Base-by-base conservation (phyloP, 2,888 invertebrate species). In the Philopedon plagiatum region DNA sequence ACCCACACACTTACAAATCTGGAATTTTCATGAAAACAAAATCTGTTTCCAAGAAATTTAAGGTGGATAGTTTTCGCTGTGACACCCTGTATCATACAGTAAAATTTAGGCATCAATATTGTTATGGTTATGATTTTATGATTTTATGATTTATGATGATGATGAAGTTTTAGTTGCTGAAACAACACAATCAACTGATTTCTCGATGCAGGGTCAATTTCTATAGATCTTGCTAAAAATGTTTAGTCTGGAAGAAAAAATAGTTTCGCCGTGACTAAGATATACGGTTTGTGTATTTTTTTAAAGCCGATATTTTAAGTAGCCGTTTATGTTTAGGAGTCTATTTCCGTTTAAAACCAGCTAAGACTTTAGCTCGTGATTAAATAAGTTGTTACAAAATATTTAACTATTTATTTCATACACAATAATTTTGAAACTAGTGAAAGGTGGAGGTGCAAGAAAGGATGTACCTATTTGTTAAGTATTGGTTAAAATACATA, bases 211-310 rank as follows among this genome's bases (percentile, higher is more conserved):
- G 46, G 19, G 19, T 7, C 2, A 23, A 5, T 23, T 46, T 23
- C 23, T 46, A 23, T n/a, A 46, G 29, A 54, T 8, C 29, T 26
- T 54, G n/a, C 18, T 29, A 23, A 46, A 46, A 46, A 54, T 54
- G 51, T 54, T 54, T 54, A 54, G 51, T 54, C 51, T 54, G 7
- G 51, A 15, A 54, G 29, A 32, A 54, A 54, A 54, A 54, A 54
- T 54, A 54, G 51, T 54, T 54, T 54, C 5, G 9, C 29, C 29
- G 18, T 54, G 51, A 29, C 23, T 9, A 54, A 29, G 13, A 15
- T 18, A 15, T 13, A 54, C 29, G 51, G 2, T 29, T 9, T 54
- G 51, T 54, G 29, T 54, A 54, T 54, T 54, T 54, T 23, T 54
- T 13, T 54, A 54, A 54, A 23, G 51, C 29, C 15, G 15, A 54